A percentile compares a stretch with the other conserved stretches of the same genome.
phyloP scores from a whole-genome alignment of 2,113 vertebrate genomes.

The Oncorhynchus mykiss region DNA sequence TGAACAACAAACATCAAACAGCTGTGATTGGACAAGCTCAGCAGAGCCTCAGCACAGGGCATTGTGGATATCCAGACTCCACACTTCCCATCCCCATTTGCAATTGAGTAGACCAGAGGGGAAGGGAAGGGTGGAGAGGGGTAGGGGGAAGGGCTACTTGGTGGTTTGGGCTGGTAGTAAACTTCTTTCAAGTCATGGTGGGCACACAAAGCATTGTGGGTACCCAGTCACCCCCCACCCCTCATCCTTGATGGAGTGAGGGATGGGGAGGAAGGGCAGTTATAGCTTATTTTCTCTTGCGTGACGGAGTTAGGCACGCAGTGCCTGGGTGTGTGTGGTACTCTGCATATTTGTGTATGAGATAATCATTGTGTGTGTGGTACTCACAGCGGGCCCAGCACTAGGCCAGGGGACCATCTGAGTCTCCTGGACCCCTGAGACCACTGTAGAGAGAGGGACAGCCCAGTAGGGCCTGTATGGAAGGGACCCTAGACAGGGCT shows the following conservation, averaged over 20 bases:
- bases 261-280: background rate
- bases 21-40: slow-evolving; percentile 50
- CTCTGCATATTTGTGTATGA: background rate
- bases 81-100: background rate
- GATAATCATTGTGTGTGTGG: background rate
- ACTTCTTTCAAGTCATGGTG: no score
- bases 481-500: slow-evolving; percentile 45
- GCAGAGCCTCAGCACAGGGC: slow-evolving; percentile 35
- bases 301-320: background rate
- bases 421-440: slow-evolving; percentile 11
- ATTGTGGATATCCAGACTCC: background rate
- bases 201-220: background rate
- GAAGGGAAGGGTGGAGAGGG: background rate
- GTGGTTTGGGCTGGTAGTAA: no score
- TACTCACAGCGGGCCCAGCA: slow-evolving; percentile 33
- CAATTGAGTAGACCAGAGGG: background rate
- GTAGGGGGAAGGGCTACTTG: background rate
- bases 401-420: slow-evolving; percentile 14
- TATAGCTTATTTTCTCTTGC: background rate
- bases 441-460: slow-evolving; percentile 8
- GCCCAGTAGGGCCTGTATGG: slow-evolving; percentile 15
- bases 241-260: no score
- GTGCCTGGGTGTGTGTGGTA: background rate
- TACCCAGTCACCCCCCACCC: background rate
- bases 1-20: slow-evolving; percentile 18